These are phyloP conservation scores for Tenualosa ilisha DNA, from an alignment of 2,797 vertebrate species.

Conservation along the genomic window DNA sequence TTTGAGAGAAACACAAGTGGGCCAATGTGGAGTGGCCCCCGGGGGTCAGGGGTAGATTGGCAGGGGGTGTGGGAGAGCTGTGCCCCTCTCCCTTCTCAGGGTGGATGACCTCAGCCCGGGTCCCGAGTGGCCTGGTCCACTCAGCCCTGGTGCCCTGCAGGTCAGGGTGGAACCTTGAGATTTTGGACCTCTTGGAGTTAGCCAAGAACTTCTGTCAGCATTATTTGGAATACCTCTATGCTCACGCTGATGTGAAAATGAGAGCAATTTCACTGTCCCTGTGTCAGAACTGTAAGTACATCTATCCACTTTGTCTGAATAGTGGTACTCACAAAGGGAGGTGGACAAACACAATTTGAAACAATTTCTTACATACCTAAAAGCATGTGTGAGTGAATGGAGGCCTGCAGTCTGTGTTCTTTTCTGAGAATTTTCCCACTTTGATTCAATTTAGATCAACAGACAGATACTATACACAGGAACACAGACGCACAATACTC, in stretches of 20 bases:
- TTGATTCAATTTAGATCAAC: slow-evolving; percentile 1
- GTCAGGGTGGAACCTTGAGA: neutral
- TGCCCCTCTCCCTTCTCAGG: slow-evolving; percentile 35
- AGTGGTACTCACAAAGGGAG: neutral
- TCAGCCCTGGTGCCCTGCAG: neutral
- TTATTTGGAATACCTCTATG: neutral
- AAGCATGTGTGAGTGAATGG: neutral
- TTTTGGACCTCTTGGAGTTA: neutral
- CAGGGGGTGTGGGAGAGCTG: slow-evolving; percentile 50
- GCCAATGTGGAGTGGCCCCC: slow-evolving; percentile 24
- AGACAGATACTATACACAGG: neutral
- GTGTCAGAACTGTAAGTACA: neutral
- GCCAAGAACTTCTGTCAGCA: neutral
- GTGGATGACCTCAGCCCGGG: slow-evolving; percentile 21
- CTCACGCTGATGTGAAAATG: neutral
- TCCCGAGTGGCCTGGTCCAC: neutral
- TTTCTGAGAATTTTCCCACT: neutral
- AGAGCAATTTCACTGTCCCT: neutral
- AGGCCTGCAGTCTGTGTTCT: neutral
- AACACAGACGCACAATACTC: neutral
- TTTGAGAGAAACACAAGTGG: slow-evolving; percentile 37
- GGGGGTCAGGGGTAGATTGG: slow-evolving; percentile 43
- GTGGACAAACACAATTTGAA: neutral
- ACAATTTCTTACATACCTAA: neutral
- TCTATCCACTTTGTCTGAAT: neutral